Evolutionary conservation across 2,797 vertebrate species (phyloP).

Genomic region (Hyperoplus immaculatus): DNA sequence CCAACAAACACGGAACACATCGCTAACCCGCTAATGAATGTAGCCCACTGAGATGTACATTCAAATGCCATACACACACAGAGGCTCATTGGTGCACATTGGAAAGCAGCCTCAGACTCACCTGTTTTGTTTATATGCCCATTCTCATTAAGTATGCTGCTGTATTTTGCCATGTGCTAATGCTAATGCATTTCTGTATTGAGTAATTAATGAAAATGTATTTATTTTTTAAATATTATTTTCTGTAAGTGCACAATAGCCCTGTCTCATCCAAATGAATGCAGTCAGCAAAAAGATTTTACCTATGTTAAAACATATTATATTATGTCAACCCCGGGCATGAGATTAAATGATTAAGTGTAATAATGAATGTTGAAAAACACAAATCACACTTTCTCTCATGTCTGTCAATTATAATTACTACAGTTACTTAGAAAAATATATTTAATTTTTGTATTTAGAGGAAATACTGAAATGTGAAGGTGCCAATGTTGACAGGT

Average conservation of each 20-base stretch:
- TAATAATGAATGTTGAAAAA: not conserved
- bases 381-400: not conserved
- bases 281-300: too few species aligned
- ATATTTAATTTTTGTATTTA: not conserved
- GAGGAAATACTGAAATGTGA: not conserved
- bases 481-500: too few species aligned
- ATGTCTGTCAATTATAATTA: not conserved
- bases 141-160: not conserved
- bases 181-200: not conserved
- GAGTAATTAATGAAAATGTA: not conserved
- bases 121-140: not conserved
- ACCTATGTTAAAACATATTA: not conserved
- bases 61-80: conserved; percentile 4
- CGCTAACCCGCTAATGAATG: conserved; percentile 6
- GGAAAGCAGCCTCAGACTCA: not conserved
- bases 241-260: not conserved
- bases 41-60: not conserved
- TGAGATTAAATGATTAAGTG: not conserved
- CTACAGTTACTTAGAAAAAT: not conserved
- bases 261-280: not conserved
- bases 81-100: not conserved
- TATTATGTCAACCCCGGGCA: not conserved
- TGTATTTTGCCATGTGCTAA: not conserved
- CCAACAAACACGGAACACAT: conserved; percentile 1
- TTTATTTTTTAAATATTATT: not conserved